Evolutionary conservation across 2,888 invertebrate species (phyloP), one percentile per base, ranked within the genome.

Genomic region (Hemistola chrysoprasaria): DNA sequence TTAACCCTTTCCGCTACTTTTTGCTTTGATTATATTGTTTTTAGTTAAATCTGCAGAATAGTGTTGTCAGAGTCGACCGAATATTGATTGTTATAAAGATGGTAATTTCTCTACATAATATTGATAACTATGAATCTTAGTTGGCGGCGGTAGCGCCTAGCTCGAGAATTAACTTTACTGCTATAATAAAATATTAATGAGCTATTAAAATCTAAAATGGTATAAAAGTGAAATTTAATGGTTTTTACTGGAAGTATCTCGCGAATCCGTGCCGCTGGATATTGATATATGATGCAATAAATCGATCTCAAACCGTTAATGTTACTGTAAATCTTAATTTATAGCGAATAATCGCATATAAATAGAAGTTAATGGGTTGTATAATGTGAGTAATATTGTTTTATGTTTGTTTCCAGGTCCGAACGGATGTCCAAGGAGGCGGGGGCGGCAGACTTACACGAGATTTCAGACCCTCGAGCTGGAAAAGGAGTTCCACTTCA

Each of bases 401-500:
- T 42, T 62, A 32, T 56, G 22, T 70, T 79, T 80, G 58, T 76
- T 92, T 92, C 62, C 94, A 97, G 98, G 98, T 84, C 98, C 98
- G 40, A 98, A 98, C 78, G 97, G 97, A 48, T 97, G 97, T 80
- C 97, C 97, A 53, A 92, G 97, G 73, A 94, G 97, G 78, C 93
- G 98, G 71, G 98, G 98, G 48, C 92, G 98, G 62, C 98, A 98
- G 90, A 98, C 98, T 8, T 98, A 98, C 92, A 98, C 98, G 56
- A 95, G 98, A 71, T 98, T 98, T 92, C 98, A 99, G 89, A 98
- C 98, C 11, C 91, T 98, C 88, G 98, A 98, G 82, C 92, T 98
- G 86, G 98, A 98, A 87, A 98, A 98, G 89, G 98, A 98, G 91
- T 98, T 98, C 90, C 97, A 98, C 79, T 98, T 97, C 91, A 98